Evolutionary conservation across 1,140 invertebrate species (phyloP).

Genomic region (Nephotettix cincticeps): DNA sequence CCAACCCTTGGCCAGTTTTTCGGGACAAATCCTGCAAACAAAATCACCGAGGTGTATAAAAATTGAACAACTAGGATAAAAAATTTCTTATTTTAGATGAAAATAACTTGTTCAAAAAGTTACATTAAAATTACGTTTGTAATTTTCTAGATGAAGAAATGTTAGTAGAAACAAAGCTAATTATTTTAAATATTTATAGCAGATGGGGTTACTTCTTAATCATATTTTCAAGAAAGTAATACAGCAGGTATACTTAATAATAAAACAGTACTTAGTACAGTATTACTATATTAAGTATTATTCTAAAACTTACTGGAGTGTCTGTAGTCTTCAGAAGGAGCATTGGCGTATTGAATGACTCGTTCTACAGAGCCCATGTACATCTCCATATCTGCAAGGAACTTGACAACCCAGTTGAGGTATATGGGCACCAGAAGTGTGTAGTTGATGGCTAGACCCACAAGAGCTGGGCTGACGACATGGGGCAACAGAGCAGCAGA

Average conservation of each 20-base stretch:
- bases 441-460: slow-evolving; percentile 75
- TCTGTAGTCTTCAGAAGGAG: slow-evolving; percentile 57
- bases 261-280: neutral
- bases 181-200: no score
- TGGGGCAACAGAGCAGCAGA: slow-evolving; percentile 54
- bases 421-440: slow-evolving; percentile 78
- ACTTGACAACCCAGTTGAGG: slow-evolving; percentile 79
- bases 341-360: slow-evolving; percentile 60
- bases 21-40: slow-evolving; percentile 48
- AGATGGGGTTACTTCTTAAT: no score
- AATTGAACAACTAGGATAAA: no score
- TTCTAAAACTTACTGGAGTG: slow-evolving; percentile 26
- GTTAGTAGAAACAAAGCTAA: no score
- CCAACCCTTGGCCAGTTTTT: slow-evolving; percentile 67
- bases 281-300: neutral
- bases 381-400: slow-evolving; percentile 74
- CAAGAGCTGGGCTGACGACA: slow-evolving; percentile 59
- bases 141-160: no score
- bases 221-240: no score
- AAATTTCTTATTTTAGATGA: no score
- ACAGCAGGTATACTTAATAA: no score
- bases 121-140: no score
- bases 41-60: slow-evolving; percentile 29
- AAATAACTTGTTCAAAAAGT: no score
- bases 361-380: slow-evolving; percentile 76